Evolutionary conservation across 2,888 invertebrate species (phyloP), one percentile per base, ranked within the genome.

Genomic region (Entomobrya proxima): DNA sequence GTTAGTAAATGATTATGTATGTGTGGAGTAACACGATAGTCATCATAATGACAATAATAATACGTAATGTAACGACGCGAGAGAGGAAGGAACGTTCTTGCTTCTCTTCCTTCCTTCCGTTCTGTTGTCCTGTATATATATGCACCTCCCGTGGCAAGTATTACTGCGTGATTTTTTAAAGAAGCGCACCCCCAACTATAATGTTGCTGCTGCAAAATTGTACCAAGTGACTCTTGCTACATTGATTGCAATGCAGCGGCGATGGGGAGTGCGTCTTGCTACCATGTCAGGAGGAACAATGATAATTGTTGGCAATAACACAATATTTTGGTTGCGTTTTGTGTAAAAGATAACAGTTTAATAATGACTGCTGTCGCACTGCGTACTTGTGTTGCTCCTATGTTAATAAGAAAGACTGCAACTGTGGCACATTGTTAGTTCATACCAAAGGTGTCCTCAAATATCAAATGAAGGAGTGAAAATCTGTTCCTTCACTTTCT

Each of bases 31-130:
- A 82, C 67, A 72, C 35, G 40, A 69, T 69, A 44, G 69, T 69
- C 69, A 69, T 81, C 1, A 32, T 32, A 37, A 67, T 40, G 24
- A 40, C n/a, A 64, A 64, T 76, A 82, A 75, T 61, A 77, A 82
- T 69, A 67, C 35, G 30, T 47, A 82, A 76, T 67, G 67, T 69
- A 72, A 76, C 55, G 27, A 74, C 67, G 77, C 72, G 40, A 79
- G 85, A 74, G 78, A 86, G 86, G 86, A 86, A 86, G 86, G 74
- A 86, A 86, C 86, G 86, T 86, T 82, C 74, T 74, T 86, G 64
- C 55, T 75, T 86, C 69, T 61, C 78, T 86, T 79, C 80, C 86
- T 86, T 86, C 86, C 82, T 77, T 86, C 76, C 86, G 80, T 52
- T 83, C 58, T 50, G 47, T 30, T 55, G 61, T 61, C 76, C 37